A percentile compares a stretch with the other conserved stretches of the same genome.
Evolutionary conservation across 2,797 vertebrate genomes (phyloP).

Genomic region (Leptatherina wallacei): DNA sequence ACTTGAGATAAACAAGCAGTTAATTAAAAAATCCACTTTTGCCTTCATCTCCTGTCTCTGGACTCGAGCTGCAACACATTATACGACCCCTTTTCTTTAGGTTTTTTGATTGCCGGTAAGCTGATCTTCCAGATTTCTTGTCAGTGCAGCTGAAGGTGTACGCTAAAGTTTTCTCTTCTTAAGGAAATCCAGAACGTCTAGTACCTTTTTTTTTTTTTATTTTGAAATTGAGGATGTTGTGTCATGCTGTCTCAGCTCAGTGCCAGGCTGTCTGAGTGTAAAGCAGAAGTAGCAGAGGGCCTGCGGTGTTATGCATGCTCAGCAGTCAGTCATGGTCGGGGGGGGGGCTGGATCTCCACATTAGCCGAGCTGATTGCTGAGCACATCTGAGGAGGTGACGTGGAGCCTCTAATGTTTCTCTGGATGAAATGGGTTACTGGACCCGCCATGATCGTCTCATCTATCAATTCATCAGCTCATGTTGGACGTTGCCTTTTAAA

Average conservation of each 20-base stretch:
- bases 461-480: neutral
- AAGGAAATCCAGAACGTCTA: neutral
- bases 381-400: slow-evolving; percentile 27
- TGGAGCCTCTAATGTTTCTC: slow-evolving; percentile 23
- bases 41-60: neutral
- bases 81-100: neutral
- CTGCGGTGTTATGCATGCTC: neutral
- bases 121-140: neutral
- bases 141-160: slow-evolving; percentile 16
- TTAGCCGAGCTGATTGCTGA: slow-evolving; percentile 12
- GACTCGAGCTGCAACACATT: neutral
- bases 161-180: neutral
- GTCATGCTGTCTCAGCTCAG: slow-evolving; percentile 35
- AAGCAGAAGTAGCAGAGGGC: slow-evolving; percentile 8
- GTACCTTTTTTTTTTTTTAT: neutral
- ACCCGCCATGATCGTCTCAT: neutral
- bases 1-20: neutral
- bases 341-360: slow-evolving; percentile 18
- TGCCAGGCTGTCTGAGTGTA: neutral
- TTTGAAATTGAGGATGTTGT: neutral
- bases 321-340: neutral
- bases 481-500: neutral
- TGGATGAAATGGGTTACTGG: neutral
- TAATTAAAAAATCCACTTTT: neutral
- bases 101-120: neutral